phyloP scores from a whole-genome alignment of 1,140 invertebrate species.

The Brevipalpus yothersi region DNA sequence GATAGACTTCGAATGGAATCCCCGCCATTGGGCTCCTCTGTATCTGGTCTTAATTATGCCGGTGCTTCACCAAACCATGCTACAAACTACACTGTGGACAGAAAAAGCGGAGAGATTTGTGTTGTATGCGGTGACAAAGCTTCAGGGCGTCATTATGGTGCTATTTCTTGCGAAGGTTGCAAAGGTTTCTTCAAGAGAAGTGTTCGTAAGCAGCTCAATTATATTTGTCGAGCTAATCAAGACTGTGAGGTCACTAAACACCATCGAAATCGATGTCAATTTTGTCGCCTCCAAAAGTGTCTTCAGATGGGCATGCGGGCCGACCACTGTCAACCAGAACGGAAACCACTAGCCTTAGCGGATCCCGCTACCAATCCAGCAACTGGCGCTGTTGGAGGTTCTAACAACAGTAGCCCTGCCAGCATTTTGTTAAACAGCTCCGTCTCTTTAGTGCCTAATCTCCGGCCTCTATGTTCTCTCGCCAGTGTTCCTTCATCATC shows the following conservation, averaged over 20 bases:
- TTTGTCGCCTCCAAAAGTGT: conserved; percentile 88
- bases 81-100: neutral
- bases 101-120: conserved; percentile 26
- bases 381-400: neutral
- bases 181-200: conserved; percentile 99
- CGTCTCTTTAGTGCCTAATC: neutral
- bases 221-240: conserved; percentile 87
- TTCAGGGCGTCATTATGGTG: conserved; percentile 16
- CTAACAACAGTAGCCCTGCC: neutral
- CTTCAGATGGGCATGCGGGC: conserved; percentile 91
- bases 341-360: conserved; percentile 36
- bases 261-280: conserved; percentile 91
- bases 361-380: neutral
- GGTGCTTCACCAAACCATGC: neutral
- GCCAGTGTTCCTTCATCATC: neutral
- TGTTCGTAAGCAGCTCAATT: conserved; percentile 87
- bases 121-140: conserved; percentile 27
- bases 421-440: neutral
- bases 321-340: conserved; percentile 42
- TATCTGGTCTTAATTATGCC: neutral
- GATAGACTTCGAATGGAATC: neutral
- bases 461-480: neutral
- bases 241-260: conserved; percentile 94
- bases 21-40: neutral
- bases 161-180: conserved; percentile 38